Conservation (phyloP, 2,113 vertebrate species). For the Chinchilla lanigera region DNA sequence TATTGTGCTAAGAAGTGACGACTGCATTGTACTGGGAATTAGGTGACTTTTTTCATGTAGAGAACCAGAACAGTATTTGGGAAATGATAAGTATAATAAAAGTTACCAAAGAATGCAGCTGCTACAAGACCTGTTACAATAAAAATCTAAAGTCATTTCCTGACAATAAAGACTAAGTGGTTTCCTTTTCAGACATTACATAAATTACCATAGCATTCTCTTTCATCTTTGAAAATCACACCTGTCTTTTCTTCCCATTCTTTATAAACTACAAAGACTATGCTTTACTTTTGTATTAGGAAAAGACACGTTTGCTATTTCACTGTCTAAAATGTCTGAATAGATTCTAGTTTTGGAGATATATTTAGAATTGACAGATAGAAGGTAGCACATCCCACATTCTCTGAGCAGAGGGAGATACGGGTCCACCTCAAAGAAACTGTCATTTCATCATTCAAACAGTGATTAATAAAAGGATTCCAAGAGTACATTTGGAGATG, state of each 20-base stretch:
- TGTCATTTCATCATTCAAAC: neutral
- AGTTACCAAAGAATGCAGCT: neutral
- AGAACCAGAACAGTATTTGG: neutral
- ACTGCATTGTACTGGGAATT: neutral
- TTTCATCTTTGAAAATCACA: neutral
- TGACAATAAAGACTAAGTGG: neutral
- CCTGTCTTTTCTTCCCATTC: neutral
- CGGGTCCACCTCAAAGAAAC: neutral
- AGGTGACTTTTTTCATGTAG: neutral
- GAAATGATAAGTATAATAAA: conserved; percentile 21
- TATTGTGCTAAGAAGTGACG: neutral
- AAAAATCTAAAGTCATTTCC: conserved; percentile 35
- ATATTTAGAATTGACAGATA: neutral
- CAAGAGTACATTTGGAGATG: neutral
- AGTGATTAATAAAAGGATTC: neutral
- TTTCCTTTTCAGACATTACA: neutral
- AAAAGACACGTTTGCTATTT: neutral
- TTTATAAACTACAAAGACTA: neutral
- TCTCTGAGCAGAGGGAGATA: neutral
- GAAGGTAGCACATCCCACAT: neutral
- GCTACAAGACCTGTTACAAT: conserved; percentile 1
- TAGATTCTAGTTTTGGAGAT: neutral
- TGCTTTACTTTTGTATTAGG: neutral
- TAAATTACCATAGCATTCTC: neutral
- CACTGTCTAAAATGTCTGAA: neutral